Evolutionary conservation across 2,113 vertebrate genomes (phyloP).

Genomic region (Oncorhynchus clarkii): DNA sequence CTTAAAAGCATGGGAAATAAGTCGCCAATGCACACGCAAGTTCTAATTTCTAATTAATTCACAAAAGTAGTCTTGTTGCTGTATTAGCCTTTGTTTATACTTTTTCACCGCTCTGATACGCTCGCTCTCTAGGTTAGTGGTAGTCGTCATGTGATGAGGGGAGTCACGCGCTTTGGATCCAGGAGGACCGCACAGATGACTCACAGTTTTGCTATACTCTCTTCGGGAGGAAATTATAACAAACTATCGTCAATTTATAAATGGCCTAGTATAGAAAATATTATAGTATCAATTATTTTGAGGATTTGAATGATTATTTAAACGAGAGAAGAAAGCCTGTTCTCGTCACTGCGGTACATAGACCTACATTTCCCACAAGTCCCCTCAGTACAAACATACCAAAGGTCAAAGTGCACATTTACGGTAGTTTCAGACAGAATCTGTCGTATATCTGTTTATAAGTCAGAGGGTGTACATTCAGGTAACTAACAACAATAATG

Average conservation of each 20-base stretch:
- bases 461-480: too few species aligned
- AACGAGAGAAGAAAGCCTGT: background rate
- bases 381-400: background rate
- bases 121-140: background rate
- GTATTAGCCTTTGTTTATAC: background rate
- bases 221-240: too few species aligned
- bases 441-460: too few species aligned
- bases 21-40: background rate
- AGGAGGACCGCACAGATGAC: conserved; percentile 11
- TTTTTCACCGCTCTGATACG: background rate
- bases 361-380: conserved; percentile 59
- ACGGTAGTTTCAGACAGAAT: background rate
- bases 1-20: background rate
- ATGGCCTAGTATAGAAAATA: background rate
- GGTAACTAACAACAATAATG: too few species aligned
- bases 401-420: conserved; percentile 16
- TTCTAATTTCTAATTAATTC: background rate
- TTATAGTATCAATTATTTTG: background rate
- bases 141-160: conserved; percentile 41
- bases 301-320: background rate
- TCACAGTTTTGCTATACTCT: background rate
- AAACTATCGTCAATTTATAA: background rate
- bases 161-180: conserved; percentile 52
- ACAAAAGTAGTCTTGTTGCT: background rate
- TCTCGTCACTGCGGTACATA: background rate